Evolutionary conservation across 2,888 invertebrate species (phyloP), one percentile per base, ranked within the genome.

Genomic region (Trissolcus japonicus): DNA sequence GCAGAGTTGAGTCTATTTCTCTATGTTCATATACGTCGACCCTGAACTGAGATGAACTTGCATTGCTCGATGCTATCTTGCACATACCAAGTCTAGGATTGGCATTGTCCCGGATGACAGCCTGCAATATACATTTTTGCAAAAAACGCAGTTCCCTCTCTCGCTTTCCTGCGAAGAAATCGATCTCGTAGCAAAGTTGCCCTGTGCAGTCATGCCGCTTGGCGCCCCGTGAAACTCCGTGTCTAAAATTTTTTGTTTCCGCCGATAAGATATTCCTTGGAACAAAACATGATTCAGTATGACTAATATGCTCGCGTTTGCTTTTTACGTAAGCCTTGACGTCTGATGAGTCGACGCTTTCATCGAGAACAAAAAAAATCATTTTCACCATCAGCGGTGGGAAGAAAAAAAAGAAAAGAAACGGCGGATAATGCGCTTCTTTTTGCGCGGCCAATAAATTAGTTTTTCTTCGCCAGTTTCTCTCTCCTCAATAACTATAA

Each of bases 1-100:
- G 83, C 80, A 80, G 82, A 83, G 82, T 83, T 83, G 81, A 84
- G 81, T 83, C 84, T 82, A 83, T 82, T 83, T 71, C 61, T 65
- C 59, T 71, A 54, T 56, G 60, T 51, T 35, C 53, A 59, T 55
- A 19, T 65, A 41, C 71, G 57, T 48, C 61, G 74, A 53, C 71
- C 77, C 74, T 79, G 79, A 79, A 79, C 79, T 62, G 56, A 54
- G 63, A 59, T 79, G 68, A 73, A 76, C 73, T 66, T 55, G 60
- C 46, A 56, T 53, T 60, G 25, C 65, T 62, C 40, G 53, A 56
- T 54, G 56, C 60, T 60, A 68, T 60, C 46, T 50, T 59, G 54
- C 46, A 59, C 68, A 63, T 68, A 68, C 60, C 69, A 60, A 21
- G 66, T 76, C 76, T 76, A 72, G 76, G 62, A 76, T 76, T 69